phyloP scores from a whole-genome alignment of 2,888 invertebrate genomes.

The Melinopterus prodromus region DNA sequence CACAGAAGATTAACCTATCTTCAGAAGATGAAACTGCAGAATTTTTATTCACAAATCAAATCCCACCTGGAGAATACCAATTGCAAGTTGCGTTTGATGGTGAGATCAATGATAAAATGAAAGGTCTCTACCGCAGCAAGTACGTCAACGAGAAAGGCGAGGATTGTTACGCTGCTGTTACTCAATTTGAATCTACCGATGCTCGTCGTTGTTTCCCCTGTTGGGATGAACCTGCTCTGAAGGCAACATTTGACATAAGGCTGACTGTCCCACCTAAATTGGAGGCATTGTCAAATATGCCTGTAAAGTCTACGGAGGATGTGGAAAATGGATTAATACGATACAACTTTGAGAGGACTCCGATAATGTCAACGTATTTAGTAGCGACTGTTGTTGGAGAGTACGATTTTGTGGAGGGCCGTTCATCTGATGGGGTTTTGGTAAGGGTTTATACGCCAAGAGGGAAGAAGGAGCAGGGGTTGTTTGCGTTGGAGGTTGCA shows the following conservation, averaged over 20 bases:
- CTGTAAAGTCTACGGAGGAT: conserved; percentile 60
- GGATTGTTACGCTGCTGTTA: conserved; percentile 84
- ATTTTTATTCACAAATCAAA: conserved; percentile 68
- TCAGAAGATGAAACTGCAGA: conserved; percentile 74
- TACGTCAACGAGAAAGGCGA: conserved; percentile 77
- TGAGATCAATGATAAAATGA: conserved; percentile 89
- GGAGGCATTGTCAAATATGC: conserved; percentile 94
- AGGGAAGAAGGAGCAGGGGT: conserved; percentile 90
- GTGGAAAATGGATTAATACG: conserved; percentile 43
- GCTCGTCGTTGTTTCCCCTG: conserved; percentile 95
- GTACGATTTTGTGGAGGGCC: conserved; percentile 89
- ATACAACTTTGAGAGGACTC: conserved; percentile 79
- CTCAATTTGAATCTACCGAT: conserved; percentile 90
- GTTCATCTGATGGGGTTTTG: conserved; percentile 79
- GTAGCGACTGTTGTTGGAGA: conserved; percentile 94
- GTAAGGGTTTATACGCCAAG: conserved; percentile 86
- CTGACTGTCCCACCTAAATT: conserved; percentile 81
- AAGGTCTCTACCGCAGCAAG: conserved; percentile 91
- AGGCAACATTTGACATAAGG: conserved; percentile 92
- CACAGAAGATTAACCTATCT: conserved; percentile 56
- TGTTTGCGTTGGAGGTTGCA: conserved; percentile 90
- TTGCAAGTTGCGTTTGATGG: conserved; percentile 81
- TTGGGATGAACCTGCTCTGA: conserved; percentile 97
- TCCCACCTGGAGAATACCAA: conserved; percentile 66
- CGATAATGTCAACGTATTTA: conserved; percentile 94